Evolutionary conservation across 2,888 invertebrate species (phyloP), one percentile per base, ranked within the genome.

Genomic region (Drosophila birchii): DNA sequence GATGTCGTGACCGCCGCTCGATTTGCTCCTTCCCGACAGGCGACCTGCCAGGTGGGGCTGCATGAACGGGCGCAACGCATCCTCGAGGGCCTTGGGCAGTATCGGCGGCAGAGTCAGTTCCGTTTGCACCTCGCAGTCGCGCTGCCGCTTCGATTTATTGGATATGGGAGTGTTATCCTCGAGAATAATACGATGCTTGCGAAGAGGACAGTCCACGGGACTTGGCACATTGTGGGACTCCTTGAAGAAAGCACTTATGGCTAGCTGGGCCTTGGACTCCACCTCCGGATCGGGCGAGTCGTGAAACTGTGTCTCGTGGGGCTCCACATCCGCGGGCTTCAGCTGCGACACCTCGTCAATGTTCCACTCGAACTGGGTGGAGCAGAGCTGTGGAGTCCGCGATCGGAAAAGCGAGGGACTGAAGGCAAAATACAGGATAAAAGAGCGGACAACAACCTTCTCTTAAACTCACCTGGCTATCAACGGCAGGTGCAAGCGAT

Each of bases 311-410:
- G 94, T 93, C 39, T 94, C 91, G 32, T 94, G 93, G 39, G 93
- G 89, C 60, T 92, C 95, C 59, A 95, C 94, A 80, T 94, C 94
- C 1, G 94, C 95, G 12, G 95, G 95, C 71, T 94, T 93, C 11
- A 95, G 91, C 38, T 92, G 92, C 2, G 95, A 95, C n/a, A 95
- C 93, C 76, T 95, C 95, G 41, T 95, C 95, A 51, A 95, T 95
- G n/a, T 94, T 94, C 95, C 95, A 95, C 64, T 93, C 93, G 83
- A 95, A 95, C 64, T 93, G 93, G n/a, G 92, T 91, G n/a, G 92
- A 92, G 8, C 90, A 88, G 20, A 91, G 72, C 67, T 92, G 91
- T 0, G 92, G 92, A 3, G 93, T 91, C 3, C 79, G 79, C 1
- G 92, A 86, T 0, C 87, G 89, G 75, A 93, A 93, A 5, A 93